Conservation (phyloP, 2,113 vertebrate species). For the Eudyptes chrysolophus region DNA sequence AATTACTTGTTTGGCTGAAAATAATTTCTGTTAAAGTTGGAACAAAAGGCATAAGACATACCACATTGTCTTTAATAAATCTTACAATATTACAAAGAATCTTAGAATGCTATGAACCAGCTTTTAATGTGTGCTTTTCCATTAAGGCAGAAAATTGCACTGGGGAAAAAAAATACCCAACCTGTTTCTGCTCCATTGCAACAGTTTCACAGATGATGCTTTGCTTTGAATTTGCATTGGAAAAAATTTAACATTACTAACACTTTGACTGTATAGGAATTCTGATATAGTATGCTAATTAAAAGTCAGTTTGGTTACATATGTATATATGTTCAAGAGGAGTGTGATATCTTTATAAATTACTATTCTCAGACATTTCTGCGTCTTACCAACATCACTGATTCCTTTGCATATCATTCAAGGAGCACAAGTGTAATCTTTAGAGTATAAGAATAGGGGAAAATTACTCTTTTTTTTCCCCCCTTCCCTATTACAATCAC, state of each 20-base stretch:
- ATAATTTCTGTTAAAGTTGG: slow-evolving; percentile 15
- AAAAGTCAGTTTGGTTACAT: background rate
- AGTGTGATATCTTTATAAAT: background rate
- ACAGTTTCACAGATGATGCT: slow-evolving; percentile 28
- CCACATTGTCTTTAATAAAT: slow-evolving; percentile 38
- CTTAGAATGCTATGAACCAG: slow-evolving; percentile 16
- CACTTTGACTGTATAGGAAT: background rate
- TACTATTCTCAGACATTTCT: background rate
- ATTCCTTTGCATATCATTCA: background rate
- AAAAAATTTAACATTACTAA: background rate
- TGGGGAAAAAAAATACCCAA: slow-evolving; percentile 20
- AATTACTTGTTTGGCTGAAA: slow-evolving; percentile 36
- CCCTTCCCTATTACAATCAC: background rate
- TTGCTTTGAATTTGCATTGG: slow-evolving; percentile 14
- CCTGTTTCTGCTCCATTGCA: slow-evolving; percentile 43
- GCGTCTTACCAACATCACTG: background rate
- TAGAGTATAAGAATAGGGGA: background rate
- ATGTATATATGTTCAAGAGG: background rate
- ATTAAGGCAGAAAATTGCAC: slow-evolving; percentile 65
- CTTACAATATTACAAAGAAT: background rate
- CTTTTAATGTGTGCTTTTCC: slow-evolving; percentile 41
- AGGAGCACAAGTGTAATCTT: background rate
- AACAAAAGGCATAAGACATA: background rate
- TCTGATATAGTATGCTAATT: background rate
- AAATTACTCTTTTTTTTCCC: background rate